Percentiles rank a stretch among this genome's conserved stretches.
phyloP scores from a whole-genome alignment of 2,113 vertebrate species.

The Echinops telfairi region DNA sequence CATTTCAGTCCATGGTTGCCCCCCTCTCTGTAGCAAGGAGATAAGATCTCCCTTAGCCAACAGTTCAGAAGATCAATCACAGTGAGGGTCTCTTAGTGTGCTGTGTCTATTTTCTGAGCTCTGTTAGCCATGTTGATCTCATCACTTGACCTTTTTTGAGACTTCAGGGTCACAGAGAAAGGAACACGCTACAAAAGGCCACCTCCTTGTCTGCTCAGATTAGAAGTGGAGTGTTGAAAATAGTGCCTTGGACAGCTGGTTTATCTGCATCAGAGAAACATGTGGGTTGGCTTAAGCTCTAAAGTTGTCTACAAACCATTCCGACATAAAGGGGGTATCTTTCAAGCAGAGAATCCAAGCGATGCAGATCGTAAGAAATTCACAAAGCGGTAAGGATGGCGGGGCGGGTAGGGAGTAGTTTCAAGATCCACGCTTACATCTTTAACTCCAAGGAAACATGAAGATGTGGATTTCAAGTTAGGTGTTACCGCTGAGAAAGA shows the following conservation, averaged over 20 bases:
- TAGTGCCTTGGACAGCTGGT: neutral
- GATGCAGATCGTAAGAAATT: neutral
- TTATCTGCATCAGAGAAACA: neutral
- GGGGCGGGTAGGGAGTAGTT: too few species aligned
- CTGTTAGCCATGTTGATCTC: accelerated
- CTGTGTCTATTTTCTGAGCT: neutral
- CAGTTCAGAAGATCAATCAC: neutral
- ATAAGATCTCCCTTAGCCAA: accelerated
- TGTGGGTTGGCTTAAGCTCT: neutral
- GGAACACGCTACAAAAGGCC: accelerated
- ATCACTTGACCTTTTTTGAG: neutral
- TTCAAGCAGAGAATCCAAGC: neutral
- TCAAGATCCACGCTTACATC: neutral
- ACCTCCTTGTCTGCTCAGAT: neutral
- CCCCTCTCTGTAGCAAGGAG: accelerated
- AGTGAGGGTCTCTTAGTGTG: accelerated
- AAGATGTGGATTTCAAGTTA: neutral
- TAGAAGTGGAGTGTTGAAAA: neutral
- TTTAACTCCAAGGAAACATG: neutral
- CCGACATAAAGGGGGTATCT: neutral
- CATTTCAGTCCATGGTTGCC: neutral
- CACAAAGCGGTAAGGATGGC: neutral
- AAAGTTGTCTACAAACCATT: neutral
- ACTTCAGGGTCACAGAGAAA: too few species aligned
- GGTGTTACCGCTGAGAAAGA: neutral